Evolutionary conservation across 2,797 vertebrate genomes (phyloP).

Genomic region (Schizothorax lantsangensis): DNA sequence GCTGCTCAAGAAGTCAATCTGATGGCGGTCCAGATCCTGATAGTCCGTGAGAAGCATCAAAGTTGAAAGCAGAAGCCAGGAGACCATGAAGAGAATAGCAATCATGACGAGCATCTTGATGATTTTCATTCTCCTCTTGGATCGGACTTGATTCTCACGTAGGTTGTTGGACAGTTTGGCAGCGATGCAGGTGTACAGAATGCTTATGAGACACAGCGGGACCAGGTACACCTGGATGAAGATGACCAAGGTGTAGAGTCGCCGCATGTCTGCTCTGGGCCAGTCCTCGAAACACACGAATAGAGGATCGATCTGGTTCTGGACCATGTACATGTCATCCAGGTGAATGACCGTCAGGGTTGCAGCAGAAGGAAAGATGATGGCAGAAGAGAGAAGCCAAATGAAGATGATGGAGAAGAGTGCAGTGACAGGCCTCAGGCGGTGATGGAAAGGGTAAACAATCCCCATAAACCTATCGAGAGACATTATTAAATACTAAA

Average conservation of each 20-base stretch:
- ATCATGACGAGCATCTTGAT: slow-evolving; percentile 72
- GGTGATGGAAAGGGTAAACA: slow-evolving; percentile 69
- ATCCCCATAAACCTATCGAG: slow-evolving; percentile 66
- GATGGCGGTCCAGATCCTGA: slow-evolving; percentile 59
- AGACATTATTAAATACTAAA: background rate
- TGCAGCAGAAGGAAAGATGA: slow-evolving; percentile 69
- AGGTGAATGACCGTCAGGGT: slow-evolving; percentile 66
- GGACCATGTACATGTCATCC: slow-evolving; percentile 63
- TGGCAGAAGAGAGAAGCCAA: slow-evolving; percentile 68
- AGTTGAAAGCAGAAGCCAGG: slow-evolving; percentile 71
- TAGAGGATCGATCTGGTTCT: slow-evolving; percentile 64
- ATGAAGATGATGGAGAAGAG: slow-evolving; percentile 65
- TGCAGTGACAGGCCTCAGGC: slow-evolving; percentile 61
- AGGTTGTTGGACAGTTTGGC: slow-evolving; percentile 63
- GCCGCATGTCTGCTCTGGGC: slow-evolving; percentile 62
- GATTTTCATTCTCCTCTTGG: slow-evolving; percentile 62
- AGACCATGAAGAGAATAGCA: slow-evolving; percentile 70
- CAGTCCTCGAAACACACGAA: slow-evolving; percentile 68
- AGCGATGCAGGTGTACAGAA: slow-evolving; percentile 68
- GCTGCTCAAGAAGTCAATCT: slow-evolving; percentile 67
- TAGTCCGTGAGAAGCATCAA: slow-evolving; percentile 70
- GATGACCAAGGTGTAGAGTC: slow-evolving; percentile 68
- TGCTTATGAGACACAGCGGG: slow-evolving; percentile 64
- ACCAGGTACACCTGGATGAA: slow-evolving; percentile 68
- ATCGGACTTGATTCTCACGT: slow-evolving; percentile 49